phyloP scores from a whole-genome alignment of 2,888 invertebrate species.

The Luperina testacea region DNA sequence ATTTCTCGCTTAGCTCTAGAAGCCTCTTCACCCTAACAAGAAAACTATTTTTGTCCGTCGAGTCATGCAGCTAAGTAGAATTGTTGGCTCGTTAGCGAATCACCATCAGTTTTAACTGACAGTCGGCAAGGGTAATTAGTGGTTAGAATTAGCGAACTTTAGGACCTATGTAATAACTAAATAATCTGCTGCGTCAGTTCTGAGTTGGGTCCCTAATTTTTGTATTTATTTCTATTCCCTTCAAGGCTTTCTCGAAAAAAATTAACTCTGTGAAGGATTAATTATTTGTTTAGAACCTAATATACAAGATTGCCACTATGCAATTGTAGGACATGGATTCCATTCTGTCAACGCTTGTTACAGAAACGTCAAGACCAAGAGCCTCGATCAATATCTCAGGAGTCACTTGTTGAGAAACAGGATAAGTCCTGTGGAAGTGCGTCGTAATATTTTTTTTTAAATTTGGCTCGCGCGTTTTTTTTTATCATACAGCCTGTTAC shows the following conservation, averaged over 20 bases:
- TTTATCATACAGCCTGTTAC: too few species aligned
- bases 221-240: background rate
- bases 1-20: slow-evolving; percentile 23
- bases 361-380: background rate
- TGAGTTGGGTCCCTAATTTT: background rate
- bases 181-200: background rate
- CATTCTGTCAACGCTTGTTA: background rate
- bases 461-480: too few species aligned
- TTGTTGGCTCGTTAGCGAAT: slow-evolving; percentile 65
- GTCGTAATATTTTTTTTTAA: too few species aligned
- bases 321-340: background rate
- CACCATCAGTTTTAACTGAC: slow-evolving; percentile 69
- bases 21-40: slow-evolving; percentile 39
- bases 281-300: background rate
- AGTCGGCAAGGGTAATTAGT: slow-evolving; percentile 65
- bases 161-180: slow-evolving; percentile 23
- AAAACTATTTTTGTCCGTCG: slow-evolving; percentile 66
- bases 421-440: background rate
- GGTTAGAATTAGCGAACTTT: slow-evolving; percentile 46
- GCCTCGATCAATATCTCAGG: too few species aligned
- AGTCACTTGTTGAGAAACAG: background rate
- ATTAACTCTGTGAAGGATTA: background rate
- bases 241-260: too few species aligned
- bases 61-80: slow-evolving; percentile 72
- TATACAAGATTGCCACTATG: background rate